Conservation (phyloP, 2,797 vertebrate genomes). For the Coranthus polyacanthus region DNA sequence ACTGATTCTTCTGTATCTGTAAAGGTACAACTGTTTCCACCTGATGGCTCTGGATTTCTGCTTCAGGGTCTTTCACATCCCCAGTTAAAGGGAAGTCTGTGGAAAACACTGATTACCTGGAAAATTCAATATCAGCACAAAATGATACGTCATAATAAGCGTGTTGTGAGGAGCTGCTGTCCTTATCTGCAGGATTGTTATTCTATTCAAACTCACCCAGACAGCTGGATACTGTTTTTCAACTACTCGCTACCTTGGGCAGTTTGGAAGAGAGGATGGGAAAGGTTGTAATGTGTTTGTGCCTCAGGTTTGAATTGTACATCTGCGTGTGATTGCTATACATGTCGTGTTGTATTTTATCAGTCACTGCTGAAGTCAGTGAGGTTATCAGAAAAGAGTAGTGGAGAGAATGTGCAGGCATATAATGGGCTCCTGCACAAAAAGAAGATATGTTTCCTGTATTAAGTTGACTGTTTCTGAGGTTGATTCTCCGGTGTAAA, state of each 20-base stretch:
- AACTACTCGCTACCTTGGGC: constrained; percentile 9
- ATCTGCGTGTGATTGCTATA: constrained; percentile 20
- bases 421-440: constrained; percentile 33
- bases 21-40: no score
- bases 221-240: constrained; percentile 4
- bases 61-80: no score
- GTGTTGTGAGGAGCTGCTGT: no score
- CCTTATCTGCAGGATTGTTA: background rate
- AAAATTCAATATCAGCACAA: no score
- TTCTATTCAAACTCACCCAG: background rate
- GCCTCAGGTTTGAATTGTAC: constrained; percentile 24
- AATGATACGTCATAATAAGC: no score
- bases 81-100: no score
- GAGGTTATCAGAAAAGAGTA: constrained; percentile 17
- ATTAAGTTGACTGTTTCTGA: constrained; percentile 28
- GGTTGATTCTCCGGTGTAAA: constrained; percentile 25
- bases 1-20: no score
- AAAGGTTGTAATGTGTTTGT: constrained; percentile 30
- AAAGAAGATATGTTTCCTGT: constrained; percentile 19
- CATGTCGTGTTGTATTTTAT: constrained; percentile 27
- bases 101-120: no score
- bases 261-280: background rate
- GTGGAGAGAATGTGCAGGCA: background rate
- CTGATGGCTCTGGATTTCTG: no score
- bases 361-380: constrained; percentile 17